A percentile compares a stretch with the other conserved stretches of the same genome.
Evolutionary conservation across 1,140 invertebrate genomes (phyloP).

Genomic region (Solenopsis invicta): DNA sequence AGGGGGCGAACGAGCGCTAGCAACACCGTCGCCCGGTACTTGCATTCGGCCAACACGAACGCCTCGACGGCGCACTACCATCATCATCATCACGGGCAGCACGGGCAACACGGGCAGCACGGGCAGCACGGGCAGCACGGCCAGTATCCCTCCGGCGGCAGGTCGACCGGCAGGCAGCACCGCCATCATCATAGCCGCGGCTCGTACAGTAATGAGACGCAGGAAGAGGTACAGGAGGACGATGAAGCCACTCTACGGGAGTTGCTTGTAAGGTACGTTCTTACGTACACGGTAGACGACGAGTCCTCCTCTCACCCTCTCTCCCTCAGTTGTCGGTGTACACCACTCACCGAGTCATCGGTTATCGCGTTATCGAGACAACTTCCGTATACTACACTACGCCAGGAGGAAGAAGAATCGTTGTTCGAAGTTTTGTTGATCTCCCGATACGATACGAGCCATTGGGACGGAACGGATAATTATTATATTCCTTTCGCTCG

Average conservation of each 20-base stretch:
- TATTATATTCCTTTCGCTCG: neutral
- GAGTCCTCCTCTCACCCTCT: conserved; percentile 31
- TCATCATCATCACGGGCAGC: conserved; percentile 67
- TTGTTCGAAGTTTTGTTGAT: conserved; percentile 53
- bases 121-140: no score
- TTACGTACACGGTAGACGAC: conserved; percentile 40
- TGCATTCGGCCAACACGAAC: conserved; percentile 82
- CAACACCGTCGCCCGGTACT: conserved; percentile 81
- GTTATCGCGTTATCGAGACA: conserved; percentile 23
- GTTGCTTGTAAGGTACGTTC: conserved; percentile 93
- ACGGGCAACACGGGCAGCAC: no score
- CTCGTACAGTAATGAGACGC: conserved; percentile 87
- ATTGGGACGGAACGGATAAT: neutral
- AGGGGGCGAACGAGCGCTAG: conserved; percentile 79
- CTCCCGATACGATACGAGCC: conserved; percentile 25
- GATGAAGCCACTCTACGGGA: conserved; percentile 95
- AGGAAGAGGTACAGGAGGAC: conserved; percentile 90
- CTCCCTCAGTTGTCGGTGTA: conserved; percentile 42
- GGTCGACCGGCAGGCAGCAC: conserved; percentile 77
- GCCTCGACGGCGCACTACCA: conserved; percentile 80
- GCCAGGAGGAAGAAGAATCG: conserved; percentile 33
- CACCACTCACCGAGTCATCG: conserved; percentile 39
- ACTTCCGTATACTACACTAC: conserved; percentile 29
- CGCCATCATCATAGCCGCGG: conserved; percentile 82
- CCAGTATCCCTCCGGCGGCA: conserved; percentile 66